Evolutionary conservation across 2,113 vertebrate species (phyloP).

Genomic region (Anguilla rostrata): DNA sequence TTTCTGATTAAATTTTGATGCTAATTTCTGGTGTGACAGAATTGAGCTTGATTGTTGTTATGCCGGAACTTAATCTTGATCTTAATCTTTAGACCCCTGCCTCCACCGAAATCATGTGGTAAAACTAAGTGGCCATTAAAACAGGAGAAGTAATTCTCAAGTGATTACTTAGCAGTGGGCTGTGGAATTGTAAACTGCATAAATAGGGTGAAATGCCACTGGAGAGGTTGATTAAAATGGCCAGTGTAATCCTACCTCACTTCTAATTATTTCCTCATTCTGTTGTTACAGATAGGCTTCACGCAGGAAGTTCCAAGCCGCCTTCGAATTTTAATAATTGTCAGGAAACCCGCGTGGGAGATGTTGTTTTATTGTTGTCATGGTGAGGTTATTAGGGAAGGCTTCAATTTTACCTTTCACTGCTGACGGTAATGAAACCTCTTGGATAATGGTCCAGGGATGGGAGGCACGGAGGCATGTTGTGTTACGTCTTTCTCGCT

Average conservation of each 20-base stretch:
- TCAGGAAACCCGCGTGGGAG: background rate
- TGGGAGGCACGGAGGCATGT: background rate
- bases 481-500: background rate
- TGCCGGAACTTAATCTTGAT: constrained; percentile 68
- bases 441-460: background rate
- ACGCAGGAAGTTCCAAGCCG: constrained; percentile 71
- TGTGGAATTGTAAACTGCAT: constrained; percentile 77
- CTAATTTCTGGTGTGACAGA: constrained; percentile 40
- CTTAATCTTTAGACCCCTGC: constrained; percentile 53
- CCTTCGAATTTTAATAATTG: constrained; percentile 66
- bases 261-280: constrained; percentile 81
- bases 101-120: constrained; percentile 65
- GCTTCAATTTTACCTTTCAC: constrained; percentile 48
- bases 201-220: constrained; percentile 79
- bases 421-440: background rate
- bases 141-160: constrained; percentile 75
- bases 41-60: constrained; percentile 64
- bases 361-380: constrained; percentile 35
- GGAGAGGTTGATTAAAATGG: constrained; percentile 79
- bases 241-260: constrained; percentile 77
- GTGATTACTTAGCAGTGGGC: constrained; percentile 81
- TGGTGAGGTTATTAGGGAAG: constrained; percentile 56
- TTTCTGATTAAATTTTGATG: constrained; percentile 31
- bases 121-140: constrained; percentile 68
- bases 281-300: constrained; percentile 75